Evolutionary conservation across 1,140 invertebrate genomes (phyloP), one percentile per base, ranked within the genome.

Genomic region (Nylanderia fulva): DNA sequence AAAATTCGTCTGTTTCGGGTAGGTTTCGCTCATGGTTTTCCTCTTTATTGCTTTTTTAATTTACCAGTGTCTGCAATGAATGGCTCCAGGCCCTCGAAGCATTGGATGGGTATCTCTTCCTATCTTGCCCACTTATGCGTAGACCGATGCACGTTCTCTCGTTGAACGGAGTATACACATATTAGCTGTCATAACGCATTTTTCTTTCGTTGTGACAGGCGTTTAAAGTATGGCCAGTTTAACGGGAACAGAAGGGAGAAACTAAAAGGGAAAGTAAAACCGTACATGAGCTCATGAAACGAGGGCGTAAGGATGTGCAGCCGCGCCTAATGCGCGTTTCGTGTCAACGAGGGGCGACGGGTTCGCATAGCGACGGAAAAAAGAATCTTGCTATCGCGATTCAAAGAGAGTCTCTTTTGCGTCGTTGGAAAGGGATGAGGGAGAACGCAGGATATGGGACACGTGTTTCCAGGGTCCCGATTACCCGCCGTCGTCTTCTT

Each of bases 301-400:
- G 85, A 79, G 89, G 91, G 68, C 86, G 84, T 85, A 89, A 91
- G 89, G 91, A 92, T 90, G n/a, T n/a, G 92, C 91, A 90, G 85
- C 77, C 89, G 87, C 88, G 92, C 85, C 91, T 94, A 94, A 94
- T 94, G 93, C 93, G 93, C 90, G 88, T 93, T 94, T 90, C 93
- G 87, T 93, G 93, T 94, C 90, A 91, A 90, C 87, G 87, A 88
- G 91, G 91, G 90, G 85, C 89, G 90, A 72, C 83, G 45, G 42
- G 75, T 72, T 91, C 82, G 86, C 80, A 87, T 85, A 79, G 66
- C 63, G 77, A 84, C 85, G 86, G 87, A 86, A 90, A n/a, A 89
- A 92, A 91, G 87, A 89, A 87, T 88, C 88, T 90, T 86, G 27
- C 76, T 56, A 64, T 88, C 80, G 79, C 75, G 69, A 66, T 9